phyloP scores from a whole-genome alignment of 2,797 vertebrate species.

The Micrastur ruficollis region DNA sequence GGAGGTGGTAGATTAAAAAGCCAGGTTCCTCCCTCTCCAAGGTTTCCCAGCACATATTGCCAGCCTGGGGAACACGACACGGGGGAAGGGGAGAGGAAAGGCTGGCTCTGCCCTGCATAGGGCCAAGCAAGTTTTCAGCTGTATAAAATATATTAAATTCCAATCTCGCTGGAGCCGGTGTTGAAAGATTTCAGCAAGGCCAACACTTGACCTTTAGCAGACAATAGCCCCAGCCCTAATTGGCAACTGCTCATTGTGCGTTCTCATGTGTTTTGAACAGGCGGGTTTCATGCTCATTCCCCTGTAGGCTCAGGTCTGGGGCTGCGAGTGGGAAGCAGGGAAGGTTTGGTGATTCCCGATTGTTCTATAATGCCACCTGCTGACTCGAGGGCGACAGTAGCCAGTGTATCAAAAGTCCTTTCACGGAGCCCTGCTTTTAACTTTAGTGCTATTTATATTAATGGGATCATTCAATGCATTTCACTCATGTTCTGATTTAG shows the following conservation, averaged over 20 bases:
- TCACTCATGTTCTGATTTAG: constrained; percentile 49
- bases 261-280: neutral
- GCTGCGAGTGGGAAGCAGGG: neutral
- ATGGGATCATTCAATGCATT: constrained; percentile 41
- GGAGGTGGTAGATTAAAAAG: constrained; percentile 47
- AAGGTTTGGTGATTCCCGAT: constrained; percentile 16
- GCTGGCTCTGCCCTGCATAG: neutral
- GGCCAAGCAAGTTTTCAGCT: neutral
- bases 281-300: constrained; percentile 43
- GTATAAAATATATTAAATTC: neutral
- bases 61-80: neutral
- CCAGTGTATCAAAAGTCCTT: constrained; percentile 43
- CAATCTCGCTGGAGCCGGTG: neutral
- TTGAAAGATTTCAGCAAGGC: constrained; percentile 58
- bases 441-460: constrained; percentile 56
- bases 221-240: constrained; percentile 51
- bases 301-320: constrained; percentile 18
- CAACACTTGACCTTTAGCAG: constrained; percentile 57
- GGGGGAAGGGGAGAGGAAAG: constrained; percentile 31
- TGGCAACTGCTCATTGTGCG: constrained; percentile 47
- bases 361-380: constrained; percentile 66
- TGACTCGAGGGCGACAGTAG: constrained; percentile 41
- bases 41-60: constrained; percentile 40
- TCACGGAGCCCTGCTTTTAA: constrained; percentile 48
- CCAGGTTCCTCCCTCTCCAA: constrained; percentile 25